Conservation (phyloP, 2,888 invertebrate genomes). For the Stenotaenia linearis region DNA sequence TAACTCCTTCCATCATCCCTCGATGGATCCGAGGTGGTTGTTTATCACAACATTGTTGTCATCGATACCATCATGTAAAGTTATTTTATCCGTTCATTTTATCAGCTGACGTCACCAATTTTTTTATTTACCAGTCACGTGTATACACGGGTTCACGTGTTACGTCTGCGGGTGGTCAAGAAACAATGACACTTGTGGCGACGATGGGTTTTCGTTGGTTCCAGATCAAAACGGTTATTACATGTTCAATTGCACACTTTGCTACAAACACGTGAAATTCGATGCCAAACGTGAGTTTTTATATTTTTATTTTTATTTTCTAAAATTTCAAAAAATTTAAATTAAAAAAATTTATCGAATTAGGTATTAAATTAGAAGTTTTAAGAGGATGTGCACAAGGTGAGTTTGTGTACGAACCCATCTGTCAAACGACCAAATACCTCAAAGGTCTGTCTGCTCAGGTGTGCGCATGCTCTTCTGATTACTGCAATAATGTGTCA, state of each 20-base stretch:
- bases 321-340: no score
- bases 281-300: neutral
- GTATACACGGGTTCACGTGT: neutral
- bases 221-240: neutral
- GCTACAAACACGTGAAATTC: neutral
- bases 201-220: neutral
- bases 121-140: neutral
- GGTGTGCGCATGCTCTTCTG: conserved; percentile 1
- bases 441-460: neutral
- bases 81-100: neutral
- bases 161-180: neutral
- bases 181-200: neutral
- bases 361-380: neutral
- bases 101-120: neutral
- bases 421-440: neutral
- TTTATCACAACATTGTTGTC: neutral
- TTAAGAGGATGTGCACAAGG: neutral
- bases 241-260: neutral
- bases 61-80: neutral
- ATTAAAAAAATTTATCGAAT: neutral
- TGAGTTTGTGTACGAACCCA: neutral
- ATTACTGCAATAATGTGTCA: neutral
- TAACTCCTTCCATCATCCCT: neutral
- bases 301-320: no score
- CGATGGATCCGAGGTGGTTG: neutral